Percentiles rank a stretch among this genome's conserved stretches.
These are phyloP conservation scores for Helicoverpa zea DNA, from an alignment of 1,140 invertebrate species.

Conservation along the genomic window DNA sequence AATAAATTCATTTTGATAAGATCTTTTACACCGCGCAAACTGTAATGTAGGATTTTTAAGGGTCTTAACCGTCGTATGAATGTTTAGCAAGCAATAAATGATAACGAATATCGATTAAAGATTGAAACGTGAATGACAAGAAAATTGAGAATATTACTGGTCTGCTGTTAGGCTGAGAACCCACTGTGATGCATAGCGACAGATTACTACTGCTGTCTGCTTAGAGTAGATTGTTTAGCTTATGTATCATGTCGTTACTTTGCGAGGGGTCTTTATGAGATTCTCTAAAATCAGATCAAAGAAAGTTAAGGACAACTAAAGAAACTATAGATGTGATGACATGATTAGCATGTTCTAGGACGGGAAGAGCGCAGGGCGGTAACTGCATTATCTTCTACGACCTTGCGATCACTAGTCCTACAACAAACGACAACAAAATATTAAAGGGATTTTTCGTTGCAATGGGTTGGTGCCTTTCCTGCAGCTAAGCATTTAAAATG, in stretches of 20 bases:
- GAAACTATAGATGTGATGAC: background rate
- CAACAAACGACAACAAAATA: background rate
- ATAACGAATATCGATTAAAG: background rate
- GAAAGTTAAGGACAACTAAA: background rate
- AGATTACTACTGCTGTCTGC: background rate
- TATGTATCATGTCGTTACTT: too few relatives aligned
- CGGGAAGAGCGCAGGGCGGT: too few relatives aligned
- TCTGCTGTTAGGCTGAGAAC: conserved; percentile 51
- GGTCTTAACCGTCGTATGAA: too few relatives aligned
- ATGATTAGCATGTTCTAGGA: too few relatives aligned
- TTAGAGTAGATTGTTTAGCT: background rate
- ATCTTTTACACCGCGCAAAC: background rate
- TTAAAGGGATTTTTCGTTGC: background rate
- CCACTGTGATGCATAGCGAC: conserved; percentile 1
- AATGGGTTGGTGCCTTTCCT: background rate
- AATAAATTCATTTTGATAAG: conserved; percentile 35
- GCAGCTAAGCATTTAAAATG: conserved; percentile 48
- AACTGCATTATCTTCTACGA: too few relatives aligned
- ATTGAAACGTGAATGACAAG: conserved; percentile 29
- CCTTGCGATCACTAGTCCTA: too few relatives aligned
- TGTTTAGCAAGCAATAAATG: background rate
- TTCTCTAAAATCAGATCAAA: too few relatives aligned
- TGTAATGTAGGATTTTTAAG: too few relatives aligned
- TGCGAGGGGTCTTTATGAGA: too few relatives aligned
- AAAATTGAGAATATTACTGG: conserved; percentile 24